A percentile compares a stretch with the other conserved stretches of the same genome.
Evolutionary conservation across 2,797 vertebrate genomes (phyloP).

Genomic region (Alca torda): DNA sequence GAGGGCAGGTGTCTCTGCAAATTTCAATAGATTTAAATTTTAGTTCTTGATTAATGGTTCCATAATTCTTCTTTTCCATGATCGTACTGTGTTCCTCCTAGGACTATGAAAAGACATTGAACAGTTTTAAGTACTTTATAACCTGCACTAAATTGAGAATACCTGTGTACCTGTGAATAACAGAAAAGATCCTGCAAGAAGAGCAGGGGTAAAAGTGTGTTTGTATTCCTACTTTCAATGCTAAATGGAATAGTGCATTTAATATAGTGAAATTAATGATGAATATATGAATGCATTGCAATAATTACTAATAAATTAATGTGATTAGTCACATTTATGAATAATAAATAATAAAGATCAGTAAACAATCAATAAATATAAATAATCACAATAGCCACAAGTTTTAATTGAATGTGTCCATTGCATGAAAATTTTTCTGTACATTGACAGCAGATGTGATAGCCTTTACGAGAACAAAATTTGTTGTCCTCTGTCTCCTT

Average conservation of each 20-base stretch:
- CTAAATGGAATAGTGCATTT: neutral
- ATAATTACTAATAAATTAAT: neutral
- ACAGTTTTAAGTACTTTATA: neutral
- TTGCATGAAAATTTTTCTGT: neutral
- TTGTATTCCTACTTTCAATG: neutral
- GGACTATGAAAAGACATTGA: neutral
- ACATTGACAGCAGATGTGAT: neutral
- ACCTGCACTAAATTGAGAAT: neutral
- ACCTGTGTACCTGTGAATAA: neutral
- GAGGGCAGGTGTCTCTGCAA: neutral
- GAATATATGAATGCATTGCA: neutral
- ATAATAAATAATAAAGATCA: neutral
- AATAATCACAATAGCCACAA: neutral
- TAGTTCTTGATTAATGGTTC: neutral
- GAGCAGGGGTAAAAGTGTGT: neutral
- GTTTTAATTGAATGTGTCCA: neutral
- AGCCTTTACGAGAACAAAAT: neutral
- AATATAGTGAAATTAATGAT: neutral
- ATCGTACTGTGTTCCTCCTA: neutral
- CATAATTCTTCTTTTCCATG: neutral
- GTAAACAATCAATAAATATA: no score
- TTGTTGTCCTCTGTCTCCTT: neutral
- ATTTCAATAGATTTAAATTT: neutral
- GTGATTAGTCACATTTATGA: neutral
- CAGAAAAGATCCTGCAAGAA: neutral